These are phyloP conservation scores for Brachypterus glaber DNA, from an alignment of 2,888 invertebrate species.

Conservation along the genomic window DNA sequence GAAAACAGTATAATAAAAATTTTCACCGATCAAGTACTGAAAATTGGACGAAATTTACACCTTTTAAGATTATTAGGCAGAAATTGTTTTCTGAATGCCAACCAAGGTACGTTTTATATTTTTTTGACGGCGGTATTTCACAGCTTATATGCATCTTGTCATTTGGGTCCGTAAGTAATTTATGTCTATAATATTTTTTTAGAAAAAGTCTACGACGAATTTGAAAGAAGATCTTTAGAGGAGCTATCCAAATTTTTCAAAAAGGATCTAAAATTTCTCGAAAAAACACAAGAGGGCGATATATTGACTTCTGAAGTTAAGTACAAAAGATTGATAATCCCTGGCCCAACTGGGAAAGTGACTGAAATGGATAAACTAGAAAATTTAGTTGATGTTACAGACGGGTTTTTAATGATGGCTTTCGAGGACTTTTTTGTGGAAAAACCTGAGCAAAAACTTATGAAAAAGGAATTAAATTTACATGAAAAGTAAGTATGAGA, in stretches of 20 bases:
- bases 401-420: conserved; percentile 42
- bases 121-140: too few species aligned
- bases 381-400: conserved; percentile 31
- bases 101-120: too few species aligned
- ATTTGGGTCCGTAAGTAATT: too few species aligned
- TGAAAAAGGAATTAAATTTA: conserved; percentile 17
- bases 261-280: conserved; percentile 5
- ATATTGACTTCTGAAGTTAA: conserved; percentile 8
- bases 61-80: conserved; percentile 32
- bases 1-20: conserved; percentile 30
- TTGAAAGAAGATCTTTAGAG: conserved; percentile 28
- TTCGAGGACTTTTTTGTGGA: conserved; percentile 37
- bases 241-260: conserved; percentile 26
- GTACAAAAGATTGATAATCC: conserved; percentile 26
- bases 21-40: conserved; percentile 30
- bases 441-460: conserved; percentile 13
- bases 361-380: conserved; percentile 34
- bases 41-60: conserved; percentile 36
- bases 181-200: conserved; percentile 16
- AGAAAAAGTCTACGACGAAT: conserved; percentile 35
- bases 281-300: conserved; percentile 9
- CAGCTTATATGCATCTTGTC: too few species aligned
- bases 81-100: conserved; percentile 24
- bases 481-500: conserved; percentile 28
- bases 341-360: conserved; percentile 25